A percentile compares a stretch with the other conserved stretches of the same genome.
These are phyloP conservation scores for Sarcophaga bullata DNA, from an alignment of 1,140 invertebrate species.

Conservation along the genomic window DNA sequence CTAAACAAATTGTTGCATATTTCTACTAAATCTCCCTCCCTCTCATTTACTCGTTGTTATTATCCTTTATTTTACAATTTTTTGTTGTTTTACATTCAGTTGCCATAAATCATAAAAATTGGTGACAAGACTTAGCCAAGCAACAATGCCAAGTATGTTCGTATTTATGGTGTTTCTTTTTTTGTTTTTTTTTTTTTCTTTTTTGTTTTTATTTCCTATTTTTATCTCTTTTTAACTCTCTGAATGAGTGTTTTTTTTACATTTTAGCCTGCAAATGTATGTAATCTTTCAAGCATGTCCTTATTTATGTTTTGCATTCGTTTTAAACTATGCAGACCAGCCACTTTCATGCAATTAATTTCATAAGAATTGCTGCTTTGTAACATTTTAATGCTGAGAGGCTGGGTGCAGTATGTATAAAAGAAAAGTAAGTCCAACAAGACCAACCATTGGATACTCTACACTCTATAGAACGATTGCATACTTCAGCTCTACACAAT, in stretches of 20 bases:
- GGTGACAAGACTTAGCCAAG: constrained; percentile 23
- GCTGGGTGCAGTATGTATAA: no score
- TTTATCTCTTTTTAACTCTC: neutral
- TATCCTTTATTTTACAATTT: neutral
- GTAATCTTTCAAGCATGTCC: constrained; percentile 2
- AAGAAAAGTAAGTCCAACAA: no score
- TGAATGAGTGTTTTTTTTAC: neutral
- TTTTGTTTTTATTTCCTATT: neutral
- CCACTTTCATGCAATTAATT: constrained; percentile 2
- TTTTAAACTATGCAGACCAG: neutral
- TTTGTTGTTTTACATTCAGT: neutral
- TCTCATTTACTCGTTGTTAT: neutral
- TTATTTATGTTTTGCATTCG: neutral
- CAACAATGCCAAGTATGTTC: constrained; percentile 7
- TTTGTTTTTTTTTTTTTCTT: neutral
- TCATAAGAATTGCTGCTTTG: neutral
- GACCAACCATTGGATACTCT: no score
- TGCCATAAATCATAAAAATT: constrained; percentile 5
- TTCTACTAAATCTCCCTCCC: neutral
- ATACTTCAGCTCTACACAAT: no score
- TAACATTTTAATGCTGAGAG: no score
- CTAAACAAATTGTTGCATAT: constrained; percentile 17
- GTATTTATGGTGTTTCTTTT: neutral
- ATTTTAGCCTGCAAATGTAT: neutral
- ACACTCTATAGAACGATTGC: no score